A percentile compares a stretch with the other conserved stretches of the same genome.
Conservation (phyloP, 2,797 vertebrate genomes). For the Gadopsis marmoratus region DNA sequence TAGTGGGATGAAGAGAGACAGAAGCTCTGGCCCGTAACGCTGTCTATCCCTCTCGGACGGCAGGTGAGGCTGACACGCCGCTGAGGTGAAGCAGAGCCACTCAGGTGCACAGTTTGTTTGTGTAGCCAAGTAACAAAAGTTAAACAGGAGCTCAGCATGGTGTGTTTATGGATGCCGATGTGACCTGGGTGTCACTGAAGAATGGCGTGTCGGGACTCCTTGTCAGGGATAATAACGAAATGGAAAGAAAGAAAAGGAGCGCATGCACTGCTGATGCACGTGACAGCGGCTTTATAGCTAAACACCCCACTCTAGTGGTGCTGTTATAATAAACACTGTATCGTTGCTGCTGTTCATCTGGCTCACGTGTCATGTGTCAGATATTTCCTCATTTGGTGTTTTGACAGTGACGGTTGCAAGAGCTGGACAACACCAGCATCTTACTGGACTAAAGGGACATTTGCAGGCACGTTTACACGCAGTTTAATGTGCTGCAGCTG, state of each 20-base stretch:
- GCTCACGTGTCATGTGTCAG: not conserved
- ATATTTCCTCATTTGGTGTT: not conserved
- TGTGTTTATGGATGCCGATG: conserved; percentile 69
- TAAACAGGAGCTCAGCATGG: conserved; percentile 46
- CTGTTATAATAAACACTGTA: not conserved
- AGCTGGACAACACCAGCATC: too few species aligned
- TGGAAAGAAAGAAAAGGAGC: conserved; percentile 2
- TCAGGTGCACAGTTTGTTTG: conserved; percentile 71
- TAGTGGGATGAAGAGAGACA: conserved; percentile 55
- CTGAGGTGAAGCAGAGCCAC: conserved; percentile 73
- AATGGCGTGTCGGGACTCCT: conserved; percentile 31
- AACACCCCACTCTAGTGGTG: conserved; percentile 77
- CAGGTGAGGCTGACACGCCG: conserved; percentile 58
- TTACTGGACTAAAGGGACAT: too few species aligned
- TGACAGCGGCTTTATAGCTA: conserved; percentile 40
- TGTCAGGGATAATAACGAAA: conserved; percentile 23
- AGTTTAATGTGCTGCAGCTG: too few species aligned
- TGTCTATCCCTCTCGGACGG: conserved; percentile 44
- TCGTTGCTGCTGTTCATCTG: not conserved
- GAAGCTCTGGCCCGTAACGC: conserved; percentile 44
- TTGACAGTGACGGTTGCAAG: not conserved
- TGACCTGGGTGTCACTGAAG: conserved; percentile 59
- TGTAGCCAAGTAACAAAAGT: conserved; percentile 72
- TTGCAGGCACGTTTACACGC: too few species aligned
- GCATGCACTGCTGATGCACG: not conserved